phyloP scores from a whole-genome alignment of 2,113 vertebrate species.

The Gracilinanus agilis region DNA sequence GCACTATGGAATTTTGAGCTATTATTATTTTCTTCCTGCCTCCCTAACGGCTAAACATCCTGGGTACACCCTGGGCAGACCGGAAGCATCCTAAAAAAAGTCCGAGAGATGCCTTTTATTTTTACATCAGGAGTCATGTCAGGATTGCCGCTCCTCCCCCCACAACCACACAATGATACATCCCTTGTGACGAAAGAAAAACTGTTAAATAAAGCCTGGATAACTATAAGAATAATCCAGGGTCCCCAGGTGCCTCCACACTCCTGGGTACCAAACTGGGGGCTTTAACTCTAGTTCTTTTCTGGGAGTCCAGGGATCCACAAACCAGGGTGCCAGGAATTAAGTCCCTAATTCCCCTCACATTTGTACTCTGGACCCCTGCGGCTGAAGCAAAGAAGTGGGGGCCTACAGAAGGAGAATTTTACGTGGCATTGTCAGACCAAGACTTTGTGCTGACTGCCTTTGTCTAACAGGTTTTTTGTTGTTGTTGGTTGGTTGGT shows the following conservation, averaged over 20 bases:
- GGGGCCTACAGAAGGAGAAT: not conserved
- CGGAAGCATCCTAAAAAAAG: not conserved
- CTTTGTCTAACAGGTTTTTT: not conserved
- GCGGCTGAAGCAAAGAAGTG: not conserved
- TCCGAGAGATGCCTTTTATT: not conserved
- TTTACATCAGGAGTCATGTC: not conserved
- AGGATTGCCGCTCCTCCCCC: not conserved
- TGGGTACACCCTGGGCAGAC: not conserved
- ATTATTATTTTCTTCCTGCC: not conserved
- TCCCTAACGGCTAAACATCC: not conserved
- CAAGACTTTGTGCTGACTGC: not conserved
- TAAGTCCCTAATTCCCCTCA: not conserved
- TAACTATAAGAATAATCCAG: not conserved
- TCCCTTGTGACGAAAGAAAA: not conserved
- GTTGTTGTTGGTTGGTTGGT: not conserved
- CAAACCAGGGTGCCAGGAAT: not conserved
- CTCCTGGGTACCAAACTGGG: not conserved
- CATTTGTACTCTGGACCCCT: not conserved
- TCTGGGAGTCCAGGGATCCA: not conserved
- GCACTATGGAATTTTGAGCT: not conserved
- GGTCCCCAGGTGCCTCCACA: not conserved
- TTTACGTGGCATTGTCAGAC: not conserved
- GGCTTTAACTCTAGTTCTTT: not conserved
- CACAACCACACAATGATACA: not conserved
- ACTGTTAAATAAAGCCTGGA: not conserved